Evolutionary conservation across 2,888 invertebrate species (phyloP).

Genomic region (Rhabditophanes sp.): DNA sequence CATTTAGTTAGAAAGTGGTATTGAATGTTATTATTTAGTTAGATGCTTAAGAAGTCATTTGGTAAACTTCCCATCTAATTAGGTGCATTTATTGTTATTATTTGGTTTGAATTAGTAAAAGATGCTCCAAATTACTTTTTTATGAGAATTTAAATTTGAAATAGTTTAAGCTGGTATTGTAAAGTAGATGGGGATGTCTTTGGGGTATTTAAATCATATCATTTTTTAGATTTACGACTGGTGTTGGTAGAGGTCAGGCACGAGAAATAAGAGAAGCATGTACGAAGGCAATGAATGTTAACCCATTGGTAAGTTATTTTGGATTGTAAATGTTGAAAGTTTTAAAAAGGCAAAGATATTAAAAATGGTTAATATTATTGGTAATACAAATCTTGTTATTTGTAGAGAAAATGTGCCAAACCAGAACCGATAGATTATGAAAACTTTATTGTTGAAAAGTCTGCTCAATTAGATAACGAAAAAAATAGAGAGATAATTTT

Average conservation of each 20-base stretch:
- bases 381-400: constrained; percentile 6
- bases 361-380: background rate
- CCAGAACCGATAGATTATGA: constrained; percentile 37
- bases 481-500: constrained; percentile 33
- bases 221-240: constrained; percentile 33
- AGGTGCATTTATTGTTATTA: too few species aligned
- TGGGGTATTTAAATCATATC: too few species aligned
- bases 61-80: too few species aligned
- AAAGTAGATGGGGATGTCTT: too few species aligned
- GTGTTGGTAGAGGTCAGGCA: constrained; percentile 37
- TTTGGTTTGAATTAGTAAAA: too few species aligned
- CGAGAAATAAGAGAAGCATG: constrained; percentile 38
- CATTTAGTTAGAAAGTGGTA: too few species aligned
- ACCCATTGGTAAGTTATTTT: constrained; percentile 19
- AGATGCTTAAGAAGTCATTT: too few species aligned
- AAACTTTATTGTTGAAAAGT: constrained; percentile 32
- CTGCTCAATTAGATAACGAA: constrained; percentile 36
- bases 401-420: constrained; percentile 32
- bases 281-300: constrained; percentile 25
- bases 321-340: constrained; percentile 1
- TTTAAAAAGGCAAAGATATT: background rate
- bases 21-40: too few species aligned
- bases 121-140: too few species aligned
- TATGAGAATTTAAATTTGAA: too few species aligned
- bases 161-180: too few species aligned